Base-by-base conservation (phyloP, 2,113 vertebrate species). In the Psettodes erumei region DNA sequence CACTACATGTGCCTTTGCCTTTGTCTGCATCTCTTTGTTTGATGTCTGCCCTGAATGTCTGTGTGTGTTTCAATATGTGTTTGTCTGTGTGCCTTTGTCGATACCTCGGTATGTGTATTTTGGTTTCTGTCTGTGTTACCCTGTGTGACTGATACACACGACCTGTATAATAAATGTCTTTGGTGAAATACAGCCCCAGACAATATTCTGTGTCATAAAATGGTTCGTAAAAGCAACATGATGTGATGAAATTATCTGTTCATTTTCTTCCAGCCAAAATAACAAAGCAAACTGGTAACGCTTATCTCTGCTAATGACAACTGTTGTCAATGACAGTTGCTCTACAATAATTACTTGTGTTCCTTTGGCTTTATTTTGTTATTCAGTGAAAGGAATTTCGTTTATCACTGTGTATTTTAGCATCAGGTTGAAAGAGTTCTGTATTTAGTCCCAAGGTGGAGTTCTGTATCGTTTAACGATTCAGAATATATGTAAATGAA, bases 1-100 rank as follows among this genome's bases (percentile, higher is more conserved):
- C 81, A 18, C 76, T 75, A 70, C 65, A 78, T 76, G 73, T 80
- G 71, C 53, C 75, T 84, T 54, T 63, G 81, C 62, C 70, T 87
- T 85, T 74, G 87, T 89, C 77, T 85, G 83, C 69, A 33, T 72
- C 63, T 61, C 58, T 74, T 76, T 76, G 82, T 90, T 86, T 87
- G 73, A 86, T 78, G 78, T 80, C 71, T 80, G 13, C 63, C 30
- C 60, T 47, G 21, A 2, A 56, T 56, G 28, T 75, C 47, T 71
- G 53, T 51, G 42, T 37, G 23, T 45, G 64, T 35, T 53, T 12
- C 13, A 51, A 7, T 11, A 11, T 47, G 27, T 38, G 25, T 48
- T 7, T 50, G 7, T 30, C 11, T 40, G 8, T 48, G 38, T 61
- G 63, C 9, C 21, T 67, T 19, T 76, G 28, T 56, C 1, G 11